Evolutionary conservation across 53 echinoderm and acorn worm genomes (phyloP).

Genomic region (Arbacia lixula): DNA sequence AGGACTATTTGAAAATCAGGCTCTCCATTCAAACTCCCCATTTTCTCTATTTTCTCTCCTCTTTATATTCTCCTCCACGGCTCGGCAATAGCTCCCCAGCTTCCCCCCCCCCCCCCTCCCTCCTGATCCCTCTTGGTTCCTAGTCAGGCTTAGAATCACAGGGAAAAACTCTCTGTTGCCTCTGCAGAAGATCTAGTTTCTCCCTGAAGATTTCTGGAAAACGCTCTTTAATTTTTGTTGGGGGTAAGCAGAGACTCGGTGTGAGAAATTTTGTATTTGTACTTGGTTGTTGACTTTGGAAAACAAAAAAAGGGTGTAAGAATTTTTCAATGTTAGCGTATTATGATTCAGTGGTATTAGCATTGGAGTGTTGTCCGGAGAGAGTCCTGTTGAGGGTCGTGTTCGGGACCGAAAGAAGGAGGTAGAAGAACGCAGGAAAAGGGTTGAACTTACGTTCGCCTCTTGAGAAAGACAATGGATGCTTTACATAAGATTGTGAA

Average conservation of each 20-base stretch:
- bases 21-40: slow-evolving; percentile 25
- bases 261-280: slow-evolving; percentile 58
- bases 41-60: background rate
- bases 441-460: too few relatives aligned
- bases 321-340: slow-evolving; percentile 22
- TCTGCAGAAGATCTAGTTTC: slow-evolving; percentile 40
- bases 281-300: slow-evolving; percentile 41
- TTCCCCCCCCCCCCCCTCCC: background rate
- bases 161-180: slow-evolving; percentile 1
- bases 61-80: slow-evolving; percentile 3
- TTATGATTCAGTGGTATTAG: too few relatives aligned
- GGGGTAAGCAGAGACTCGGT: slow-evolving; percentile 6
- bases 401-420: too few relatives aligned
- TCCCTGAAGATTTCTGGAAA: slow-evolving; percentile 23
- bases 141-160: background rate
- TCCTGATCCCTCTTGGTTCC: too few relatives aligned
- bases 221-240: slow-evolving; percentile 18
- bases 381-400: too few relatives aligned
- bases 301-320: slow-evolving; percentile 40
- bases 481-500: too few relatives aligned
- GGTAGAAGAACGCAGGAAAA: too few relatives aligned
- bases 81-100: background rate
- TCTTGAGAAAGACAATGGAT: too few relatives aligned
- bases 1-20: slow-evolving; percentile 62
- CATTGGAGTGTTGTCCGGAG: too few relatives aligned